Evolutionary conservation across 2,888 invertebrate genomes (phyloP).

Genomic region (Drosophila borealis): DNA sequence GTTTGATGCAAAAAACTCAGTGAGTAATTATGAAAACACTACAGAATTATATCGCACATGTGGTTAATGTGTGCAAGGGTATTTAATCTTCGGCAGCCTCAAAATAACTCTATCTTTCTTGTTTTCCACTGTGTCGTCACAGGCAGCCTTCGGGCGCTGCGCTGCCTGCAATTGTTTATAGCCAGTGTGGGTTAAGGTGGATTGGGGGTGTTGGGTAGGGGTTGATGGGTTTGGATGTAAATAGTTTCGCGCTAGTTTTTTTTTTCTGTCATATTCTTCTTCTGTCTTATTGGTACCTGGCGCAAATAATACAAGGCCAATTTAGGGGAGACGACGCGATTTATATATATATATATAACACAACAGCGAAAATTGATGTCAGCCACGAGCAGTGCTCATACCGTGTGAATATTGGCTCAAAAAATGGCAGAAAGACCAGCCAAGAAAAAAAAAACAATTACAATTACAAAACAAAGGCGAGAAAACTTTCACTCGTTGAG

Average conservation of each 20-base stretch:
- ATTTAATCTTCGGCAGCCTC: constrained; percentile 13
- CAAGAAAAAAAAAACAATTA: constrained; percentile 61
- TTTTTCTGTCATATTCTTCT: constrained; percentile 22
- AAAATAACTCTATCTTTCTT: constrained; percentile 12
- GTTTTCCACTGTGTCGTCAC: constrained; percentile 64
- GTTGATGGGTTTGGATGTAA: constrained; percentile 35
- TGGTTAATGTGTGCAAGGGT: constrained; percentile 2
- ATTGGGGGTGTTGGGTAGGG: constrained; percentile 1
- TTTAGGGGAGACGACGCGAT: constrained; percentile 59
- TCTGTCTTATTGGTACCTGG: constrained; percentile 69
- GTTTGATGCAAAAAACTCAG: too few relatives aligned
- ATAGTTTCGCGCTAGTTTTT: constrained; percentile 73
- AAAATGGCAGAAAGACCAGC: constrained; percentile 33
- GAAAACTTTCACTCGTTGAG: constrained; percentile 72
- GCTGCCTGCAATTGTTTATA: constrained; percentile 54
- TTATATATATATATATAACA: constrained; percentile 27
- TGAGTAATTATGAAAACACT: too few relatives aligned
- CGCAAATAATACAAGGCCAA: constrained; percentile 74
- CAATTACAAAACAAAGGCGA: constrained; percentile 76
- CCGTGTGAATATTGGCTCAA: constrained; percentile 53
- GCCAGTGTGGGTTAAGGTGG: not conserved
- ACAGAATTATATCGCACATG: too few relatives aligned
- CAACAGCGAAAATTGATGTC: constrained; percentile 54
- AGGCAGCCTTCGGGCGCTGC: constrained; percentile 64
- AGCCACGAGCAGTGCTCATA: constrained; percentile 43